These are phyloP conservation scores for Drosophila bocki DNA, from an alignment of 1,140 invertebrate genomes.

Conservation along the genomic window DNA sequence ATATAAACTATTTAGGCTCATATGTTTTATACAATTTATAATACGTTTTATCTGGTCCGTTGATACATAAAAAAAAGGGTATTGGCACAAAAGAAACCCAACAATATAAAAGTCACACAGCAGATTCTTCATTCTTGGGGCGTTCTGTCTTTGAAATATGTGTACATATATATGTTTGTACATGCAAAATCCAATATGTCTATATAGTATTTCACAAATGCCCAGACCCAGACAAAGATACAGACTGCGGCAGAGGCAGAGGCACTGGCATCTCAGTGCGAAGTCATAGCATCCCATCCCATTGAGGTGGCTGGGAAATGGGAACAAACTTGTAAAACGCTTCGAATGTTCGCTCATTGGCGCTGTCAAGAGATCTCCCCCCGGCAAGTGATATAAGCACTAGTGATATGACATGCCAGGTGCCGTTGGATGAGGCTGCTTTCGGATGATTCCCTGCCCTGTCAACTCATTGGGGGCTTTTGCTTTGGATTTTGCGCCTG, in stretches of 20 bases:
- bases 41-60: background rate
- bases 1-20: background rate
- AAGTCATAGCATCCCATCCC: conserved; percentile 29
- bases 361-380: conserved; percentile 74
- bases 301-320: conserved; percentile 64
- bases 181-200: conserved; percentile 81
- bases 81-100: conserved; percentile 28
- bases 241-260: conserved; percentile 12
- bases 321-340: conserved; percentile 84
- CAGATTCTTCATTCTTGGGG: conserved; percentile 48
- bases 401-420: conserved; percentile 83
- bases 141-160: conserved; percentile 35
- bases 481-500: conserved; percentile 57
- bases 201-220: conserved; percentile 79
- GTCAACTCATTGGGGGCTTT: conserved; percentile 65
- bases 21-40: background rate
- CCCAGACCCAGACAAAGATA: conserved; percentile 49
- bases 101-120: conserved; percentile 30
- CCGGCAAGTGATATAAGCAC: conserved; percentile 48
- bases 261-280: conserved; percentile 16
- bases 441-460: conserved; percentile 45
- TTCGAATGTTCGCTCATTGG: conserved; percentile 84
- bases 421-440: conserved; percentile 56
- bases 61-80: conserved; percentile 13
- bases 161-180: conserved; percentile 36